These are phyloP conservation scores for Drosophila guanche DNA, from an alignment of 1,140 invertebrate species.

Conservation along the genomic window DNA sequence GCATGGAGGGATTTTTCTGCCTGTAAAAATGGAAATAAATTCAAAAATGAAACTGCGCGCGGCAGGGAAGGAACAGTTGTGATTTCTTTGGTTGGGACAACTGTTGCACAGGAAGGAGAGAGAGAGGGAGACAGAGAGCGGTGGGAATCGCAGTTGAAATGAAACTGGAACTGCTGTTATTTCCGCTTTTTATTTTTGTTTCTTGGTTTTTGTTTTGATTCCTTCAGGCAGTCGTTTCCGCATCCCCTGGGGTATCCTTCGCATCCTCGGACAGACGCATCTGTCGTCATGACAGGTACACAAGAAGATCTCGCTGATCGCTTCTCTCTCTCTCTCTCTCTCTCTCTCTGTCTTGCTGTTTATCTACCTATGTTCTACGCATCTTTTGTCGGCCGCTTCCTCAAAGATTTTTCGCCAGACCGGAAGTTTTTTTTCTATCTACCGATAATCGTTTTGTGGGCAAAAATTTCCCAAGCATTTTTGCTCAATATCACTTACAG, in stretches of 20 bases:
- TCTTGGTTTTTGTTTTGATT: constrained; percentile 70
- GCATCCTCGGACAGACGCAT: constrained; percentile 53
- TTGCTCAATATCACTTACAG: constrained; percentile 56
- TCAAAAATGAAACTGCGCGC: constrained; percentile 38
- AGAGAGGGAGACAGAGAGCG: constrained; percentile 8
- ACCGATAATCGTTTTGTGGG: constrained; percentile 68
- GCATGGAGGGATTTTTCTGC: background rate
- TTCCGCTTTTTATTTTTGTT: constrained; percentile 60
- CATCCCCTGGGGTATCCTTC: constrained; percentile 45
- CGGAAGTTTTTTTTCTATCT: constrained; percentile 72
- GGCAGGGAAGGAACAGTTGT: constrained; percentile 60
- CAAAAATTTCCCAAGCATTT: constrained; percentile 24
- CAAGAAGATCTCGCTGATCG: background rate
- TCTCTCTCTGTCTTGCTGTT: background rate
- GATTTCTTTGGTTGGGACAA: constrained; percentile 63
- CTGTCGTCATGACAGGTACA: constrained; percentile 72
- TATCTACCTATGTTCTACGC: constrained; percentile 34
- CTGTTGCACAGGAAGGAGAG: constrained; percentile 49
- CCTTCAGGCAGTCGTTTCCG: constrained; percentile 56
- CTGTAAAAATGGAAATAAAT: constrained; percentile 71
- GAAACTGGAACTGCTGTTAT: constrained; percentile 53
- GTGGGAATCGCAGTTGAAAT: constrained; percentile 32
- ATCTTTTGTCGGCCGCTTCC: constrained; percentile 61
- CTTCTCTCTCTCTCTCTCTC: background rate
- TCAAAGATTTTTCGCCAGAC: constrained; percentile 30